Base-by-base conservation (phyloP, 1,140 invertebrate genomes). In the Latrodectus geometricus region DNA sequence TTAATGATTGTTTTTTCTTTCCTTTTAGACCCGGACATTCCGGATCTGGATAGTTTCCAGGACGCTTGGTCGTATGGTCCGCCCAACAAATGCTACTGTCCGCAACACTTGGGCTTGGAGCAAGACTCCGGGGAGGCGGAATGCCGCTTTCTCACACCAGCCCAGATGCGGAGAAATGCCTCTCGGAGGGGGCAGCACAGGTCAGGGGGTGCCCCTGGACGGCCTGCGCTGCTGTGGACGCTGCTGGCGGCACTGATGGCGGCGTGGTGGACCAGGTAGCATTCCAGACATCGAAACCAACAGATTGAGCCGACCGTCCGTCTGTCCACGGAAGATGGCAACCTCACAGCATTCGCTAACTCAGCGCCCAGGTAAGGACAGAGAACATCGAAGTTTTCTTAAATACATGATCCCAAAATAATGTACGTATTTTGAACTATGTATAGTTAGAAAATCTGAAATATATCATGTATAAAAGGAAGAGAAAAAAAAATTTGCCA, bases 41-140 rank as follows among this genome's bases (percentile, higher is more conserved):
- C 89, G 89, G 49, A 88, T 72, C 66, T 88, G 66, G 89, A 90
- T 66, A 68, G 86, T 75, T 79, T 87, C n/a, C 77, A 82, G 61
- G 83, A 20, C 17, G 56, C 87, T 14, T 88, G 75, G 7, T 35
- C 84, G 11, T 89, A 87, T 50, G 88, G 88, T 20, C 86, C 75
- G 17, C 76, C 74, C 50, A 54, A 81, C 20, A 52, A 78, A 21
- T 89, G 88, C 75, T 89, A 88, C 66, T 74, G 72, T 65, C 73
- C 70, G 50, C 83, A 79, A 17, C 77, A 87, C 49, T 35, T 89
- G 80, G 86, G 79, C 56, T 9, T 72, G 7, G 65, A 21, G 5
- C 11, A 5, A 20, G 66, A 69, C 61, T 50, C 65, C 17, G 77
- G 72, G n/a, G 79, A 70, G 68, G 68, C 78, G 76, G 85, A 87